Conservation (phyloP, 2,113 vertebrate species). For the Turdus rufiventris region DNA sequence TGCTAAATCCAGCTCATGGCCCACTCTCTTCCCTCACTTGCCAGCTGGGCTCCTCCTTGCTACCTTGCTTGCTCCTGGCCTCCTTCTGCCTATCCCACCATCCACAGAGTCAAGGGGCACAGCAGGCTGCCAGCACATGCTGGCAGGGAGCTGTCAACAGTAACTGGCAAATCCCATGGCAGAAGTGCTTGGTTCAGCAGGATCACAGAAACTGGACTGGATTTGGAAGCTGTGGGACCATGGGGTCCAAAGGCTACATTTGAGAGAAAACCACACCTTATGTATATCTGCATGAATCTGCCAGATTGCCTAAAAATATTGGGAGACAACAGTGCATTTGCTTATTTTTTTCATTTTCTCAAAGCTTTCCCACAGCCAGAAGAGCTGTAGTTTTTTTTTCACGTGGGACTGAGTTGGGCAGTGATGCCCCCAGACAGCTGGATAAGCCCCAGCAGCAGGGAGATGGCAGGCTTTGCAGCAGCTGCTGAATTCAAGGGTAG, state of each 20-base stretch:
- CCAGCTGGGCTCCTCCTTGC: neutral
- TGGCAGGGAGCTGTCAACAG: neutral
- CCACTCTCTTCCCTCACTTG: neutral
- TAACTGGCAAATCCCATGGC: neutral
- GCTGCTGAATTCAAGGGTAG: neutral
- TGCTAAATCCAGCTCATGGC: neutral
- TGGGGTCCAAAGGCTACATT: neutral
- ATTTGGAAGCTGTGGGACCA: neutral
- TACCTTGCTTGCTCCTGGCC: neutral
- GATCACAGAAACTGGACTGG: neutral
- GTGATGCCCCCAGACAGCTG: neutral
- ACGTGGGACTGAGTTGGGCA: neutral
- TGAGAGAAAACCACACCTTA: neutral
- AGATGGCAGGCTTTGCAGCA: neutral
- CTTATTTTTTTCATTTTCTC: neutral
- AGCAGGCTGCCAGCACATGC: neutral
- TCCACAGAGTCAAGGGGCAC: neutral
- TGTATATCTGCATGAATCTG: accelerated
- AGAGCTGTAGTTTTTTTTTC: neutral
- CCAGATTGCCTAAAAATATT: neutral
- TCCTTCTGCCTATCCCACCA: neutral
- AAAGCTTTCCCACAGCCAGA: neutral
- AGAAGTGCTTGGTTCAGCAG: neutral
- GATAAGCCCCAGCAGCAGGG: neutral
- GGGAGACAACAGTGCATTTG: neutral